Base-by-base conservation (phyloP, 1,140 invertebrate species). In the Carposina sasakii region DNA sequence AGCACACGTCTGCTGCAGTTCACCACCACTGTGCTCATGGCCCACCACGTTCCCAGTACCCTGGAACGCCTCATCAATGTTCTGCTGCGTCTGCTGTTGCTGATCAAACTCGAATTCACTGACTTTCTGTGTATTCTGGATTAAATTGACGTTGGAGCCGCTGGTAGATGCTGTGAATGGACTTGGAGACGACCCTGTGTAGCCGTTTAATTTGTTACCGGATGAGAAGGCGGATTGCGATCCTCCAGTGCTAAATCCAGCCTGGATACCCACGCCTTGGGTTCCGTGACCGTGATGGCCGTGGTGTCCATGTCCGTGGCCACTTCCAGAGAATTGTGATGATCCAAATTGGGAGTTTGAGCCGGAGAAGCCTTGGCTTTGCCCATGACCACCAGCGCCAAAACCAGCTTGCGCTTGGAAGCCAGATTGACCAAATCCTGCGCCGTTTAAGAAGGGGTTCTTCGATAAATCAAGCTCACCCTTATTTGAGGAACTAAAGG, bases 1-100 rank as follows among this genome's bases (percentile, higher is more conserved):
- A 46, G 71, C 71, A 54, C 89, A 90, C 8, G 81, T 77, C 51
- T 85, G 75, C 44, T 81, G 73, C 42, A 85, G 34, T 1, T 73
- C 79, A 1, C 75, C 75, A n/a, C 54, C 72, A 30, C 22, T 41
- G 13, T 53, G 52, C 22, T 54, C 54, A 23, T 65, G 55, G 16
- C 44, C 62, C 10, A 57, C 59, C 12, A 78, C 69, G 23, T 71
- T 74, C 1, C 67, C 70, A 42, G 71, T 60, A 15, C 53, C 60
- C 40, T 62, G 59, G 67, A 77, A 81, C 0, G 62, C 48, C 16
- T 76, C 67, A 33, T 81, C 69, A 17, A 72, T 68, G 33, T 64
- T 74, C 47, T 71, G 64, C 34, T 75, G 72, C 1, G 61, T 59
- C 24, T 77, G 75, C 21, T 72, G 68, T 33, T 66, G 57, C 26